phyloP scores from a whole-genome alignment of 2,113 vertebrate genomes.

The Calidris pygmaea region DNA sequence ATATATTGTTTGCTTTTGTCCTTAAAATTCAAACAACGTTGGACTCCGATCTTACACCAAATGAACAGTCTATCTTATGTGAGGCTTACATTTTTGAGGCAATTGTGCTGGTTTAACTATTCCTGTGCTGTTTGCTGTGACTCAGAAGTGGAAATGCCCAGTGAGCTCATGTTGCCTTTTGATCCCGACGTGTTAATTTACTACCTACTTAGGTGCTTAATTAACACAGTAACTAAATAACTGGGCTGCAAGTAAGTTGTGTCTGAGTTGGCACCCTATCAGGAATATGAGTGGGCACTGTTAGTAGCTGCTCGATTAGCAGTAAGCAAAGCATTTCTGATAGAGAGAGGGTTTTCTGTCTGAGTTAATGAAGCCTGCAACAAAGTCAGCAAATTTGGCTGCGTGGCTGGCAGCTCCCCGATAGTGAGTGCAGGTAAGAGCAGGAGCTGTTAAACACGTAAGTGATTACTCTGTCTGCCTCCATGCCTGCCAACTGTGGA shows the following conservation, averaged over 20 bases:
- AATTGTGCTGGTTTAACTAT: neutral
- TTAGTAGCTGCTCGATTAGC: neutral
- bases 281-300: neutral
- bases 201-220: neutral
- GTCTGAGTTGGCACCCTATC: neutral
- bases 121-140: neutral
- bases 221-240: neutral
- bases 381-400: neutral
- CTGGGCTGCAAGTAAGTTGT: neutral
- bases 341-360: neutral
- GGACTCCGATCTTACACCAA: neutral
- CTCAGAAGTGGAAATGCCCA: neutral
- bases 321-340: neutral
- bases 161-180: neutral
- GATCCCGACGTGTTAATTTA: neutral
- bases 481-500: accelerated
- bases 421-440: neutral
- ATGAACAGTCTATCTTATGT: neutral
- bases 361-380: neutral
- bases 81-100: neutral
- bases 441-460: neutral
- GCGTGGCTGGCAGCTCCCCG: neutral
- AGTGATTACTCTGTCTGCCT: neutral
- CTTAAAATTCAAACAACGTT: neutral
- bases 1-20: neutral